Conservation (phyloP, 1,140 invertebrate species). For the Drosophila athabasca region DNA sequence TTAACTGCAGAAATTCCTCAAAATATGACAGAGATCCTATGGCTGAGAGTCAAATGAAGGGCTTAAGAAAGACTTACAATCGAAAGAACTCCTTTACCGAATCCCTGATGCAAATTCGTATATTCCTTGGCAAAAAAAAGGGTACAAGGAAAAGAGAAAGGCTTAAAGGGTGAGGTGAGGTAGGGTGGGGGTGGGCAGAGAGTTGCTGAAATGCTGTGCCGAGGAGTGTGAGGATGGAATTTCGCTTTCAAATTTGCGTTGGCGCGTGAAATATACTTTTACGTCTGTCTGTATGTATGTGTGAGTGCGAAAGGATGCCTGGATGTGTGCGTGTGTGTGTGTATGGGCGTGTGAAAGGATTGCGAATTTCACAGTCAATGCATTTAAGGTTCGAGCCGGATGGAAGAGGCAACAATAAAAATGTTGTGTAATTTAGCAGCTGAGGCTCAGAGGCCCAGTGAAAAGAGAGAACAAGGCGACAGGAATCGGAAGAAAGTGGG, state of each 20-base stretch:
- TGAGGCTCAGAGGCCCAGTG: constrained; percentile 11
- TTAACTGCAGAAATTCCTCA: no score
- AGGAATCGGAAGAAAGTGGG: neutral
- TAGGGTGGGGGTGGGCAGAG: neutral
- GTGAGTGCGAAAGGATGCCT: constrained; percentile 7
- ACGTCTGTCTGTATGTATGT: constrained; percentile 33
- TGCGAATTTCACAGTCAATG: constrained; percentile 69
- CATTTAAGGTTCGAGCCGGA: constrained; percentile 45
- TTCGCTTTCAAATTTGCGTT: constrained; percentile 76
- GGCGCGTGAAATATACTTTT: constrained; percentile 71
- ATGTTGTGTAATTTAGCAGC: constrained; percentile 63
- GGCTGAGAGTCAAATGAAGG: constrained; percentile 1
- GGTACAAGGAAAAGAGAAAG: constrained; percentile 9
- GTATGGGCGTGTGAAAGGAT: constrained; percentile 56
- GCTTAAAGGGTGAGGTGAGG: neutral
- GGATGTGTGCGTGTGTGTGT: constrained; percentile 17
- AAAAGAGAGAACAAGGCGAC: constrained; percentile 4
- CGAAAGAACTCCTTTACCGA: no score
- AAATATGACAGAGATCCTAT: no score
- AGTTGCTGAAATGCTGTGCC: neutral
- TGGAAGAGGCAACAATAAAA: constrained; percentile 12
- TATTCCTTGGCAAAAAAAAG: no score
- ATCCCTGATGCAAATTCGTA: no score
- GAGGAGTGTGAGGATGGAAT: constrained; percentile 51
- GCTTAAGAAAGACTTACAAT: neutral